Evolutionary conservation across 1,140 invertebrate species (phyloP).

Genomic region (Zaprionus ornatus): DNA sequence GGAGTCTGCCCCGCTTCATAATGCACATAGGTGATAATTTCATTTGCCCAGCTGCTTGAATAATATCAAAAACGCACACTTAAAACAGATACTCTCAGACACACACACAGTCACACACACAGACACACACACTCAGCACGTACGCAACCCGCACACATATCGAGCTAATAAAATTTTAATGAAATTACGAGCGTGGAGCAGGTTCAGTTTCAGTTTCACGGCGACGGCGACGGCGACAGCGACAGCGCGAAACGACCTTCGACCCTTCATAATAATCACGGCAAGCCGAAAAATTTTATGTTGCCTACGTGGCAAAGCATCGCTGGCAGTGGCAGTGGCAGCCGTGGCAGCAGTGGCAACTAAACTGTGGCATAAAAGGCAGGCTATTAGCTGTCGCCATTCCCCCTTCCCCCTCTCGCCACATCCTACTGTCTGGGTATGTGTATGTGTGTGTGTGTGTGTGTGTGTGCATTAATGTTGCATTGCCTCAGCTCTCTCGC

Average conservation of each 20-base stretch:
- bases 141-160: slow-evolving; percentile 50
- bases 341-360: slow-evolving; percentile 26
- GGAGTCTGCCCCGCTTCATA: slow-evolving; percentile 29
- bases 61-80: slow-evolving; percentile 53
- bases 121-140: slow-evolving; percentile 5
- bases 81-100: neutral
- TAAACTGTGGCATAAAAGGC: slow-evolving; percentile 74
- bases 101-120: slow-evolving; percentile 1
- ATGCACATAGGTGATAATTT: slow-evolving; percentile 79
- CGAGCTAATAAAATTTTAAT: slow-evolving; percentile 81
- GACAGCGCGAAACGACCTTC: slow-evolving; percentile 32
- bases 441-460: slow-evolving; percentile 11
- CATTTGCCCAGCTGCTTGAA: slow-evolving; percentile 64
- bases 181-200: slow-evolving; percentile 64
- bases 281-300: slow-evolving; percentile 63
- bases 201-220: slow-evolving; percentile 11
- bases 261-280: slow-evolving; percentile 76
- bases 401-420: neutral
- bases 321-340: no score
- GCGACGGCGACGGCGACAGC: neutral
- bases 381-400: slow-evolving; percentile 68
- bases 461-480: slow-evolving; percentile 73
- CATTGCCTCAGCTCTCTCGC: slow-evolving; percentile 40
- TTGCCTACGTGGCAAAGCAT: slow-evolving; percentile 57
- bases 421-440: slow-evolving; percentile 2